Percentiles rank a stretch among this genome's conserved stretches.
Conservation (phyloP, 2,888 invertebrate genomes). For the Eupithecia inturbata region DNA sequence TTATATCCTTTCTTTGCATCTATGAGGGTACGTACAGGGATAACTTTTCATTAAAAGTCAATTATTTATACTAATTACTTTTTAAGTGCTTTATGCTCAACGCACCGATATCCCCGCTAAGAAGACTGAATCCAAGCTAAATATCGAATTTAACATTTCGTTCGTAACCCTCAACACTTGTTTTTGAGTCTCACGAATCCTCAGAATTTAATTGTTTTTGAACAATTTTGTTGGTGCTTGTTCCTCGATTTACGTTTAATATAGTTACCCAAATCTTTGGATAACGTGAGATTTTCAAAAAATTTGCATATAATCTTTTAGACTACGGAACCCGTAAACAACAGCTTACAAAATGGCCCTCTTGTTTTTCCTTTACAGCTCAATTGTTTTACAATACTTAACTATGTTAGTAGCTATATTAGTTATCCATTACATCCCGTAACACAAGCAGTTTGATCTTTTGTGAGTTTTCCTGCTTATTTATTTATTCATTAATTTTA, state of each 20-base stretch:
- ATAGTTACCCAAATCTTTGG: background rate
- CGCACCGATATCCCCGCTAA: background rate
- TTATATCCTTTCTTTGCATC: background rate
- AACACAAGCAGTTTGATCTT: background rate
- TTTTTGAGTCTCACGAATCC: background rate
- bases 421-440: no score
- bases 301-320: background rate
- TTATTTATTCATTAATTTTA: background rate
- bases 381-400: background rate
- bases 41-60: background rate
- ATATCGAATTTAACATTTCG: background rate
- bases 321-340: background rate
- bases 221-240: background rate
- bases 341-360: background rate
- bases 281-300: conserved; percentile 1
- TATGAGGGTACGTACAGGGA: background rate
- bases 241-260: background rate
- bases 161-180: background rate
- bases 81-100: background rate
- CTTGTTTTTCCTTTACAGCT: background rate
- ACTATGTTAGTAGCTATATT: background rate
- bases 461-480: background rate
- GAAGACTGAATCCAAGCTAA: background rate
- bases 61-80: background rate
- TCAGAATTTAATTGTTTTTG: background rate